Percentiles rank a stretch among this genome's conserved stretches.
These are phyloP conservation scores for Cheilosia vulpina DNA, from an alignment of 2,888 invertebrate species.

Conservation along the genomic window DNA sequence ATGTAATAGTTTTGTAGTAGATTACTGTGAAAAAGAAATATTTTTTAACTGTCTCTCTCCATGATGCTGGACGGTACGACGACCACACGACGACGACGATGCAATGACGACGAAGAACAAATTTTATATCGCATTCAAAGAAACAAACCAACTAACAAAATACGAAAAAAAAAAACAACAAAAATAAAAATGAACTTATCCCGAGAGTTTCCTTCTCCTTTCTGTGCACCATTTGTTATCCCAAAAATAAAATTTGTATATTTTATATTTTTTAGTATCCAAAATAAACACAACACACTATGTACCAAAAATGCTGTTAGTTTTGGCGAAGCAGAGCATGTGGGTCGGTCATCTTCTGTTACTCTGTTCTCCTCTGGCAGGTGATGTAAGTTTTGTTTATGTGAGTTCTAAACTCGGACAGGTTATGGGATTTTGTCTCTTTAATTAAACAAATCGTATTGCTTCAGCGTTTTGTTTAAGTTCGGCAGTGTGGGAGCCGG, in stretches of 20 bases:
- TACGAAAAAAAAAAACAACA: background rate
- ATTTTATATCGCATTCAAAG: slow-evolving; percentile 69
- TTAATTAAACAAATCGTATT: no score
- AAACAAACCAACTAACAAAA: slow-evolving; percentile 4
- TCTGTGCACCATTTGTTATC: slow-evolving; percentile 72
- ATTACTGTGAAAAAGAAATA: slow-evolving; percentile 41
- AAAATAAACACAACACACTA: slow-evolving; percentile 75
- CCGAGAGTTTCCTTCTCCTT: slow-evolving; percentile 44
- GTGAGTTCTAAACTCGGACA: no score
- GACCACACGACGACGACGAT: slow-evolving; percentile 66
- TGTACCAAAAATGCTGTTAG: slow-evolving; percentile 57
- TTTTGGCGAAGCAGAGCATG: no score
- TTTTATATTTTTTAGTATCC: slow-evolving; percentile 75
- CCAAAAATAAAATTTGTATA: slow-evolving; percentile 74
- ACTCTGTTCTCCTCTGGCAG: no score
- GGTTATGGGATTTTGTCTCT: no score
- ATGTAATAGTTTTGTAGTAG: slow-evolving; percentile 66
- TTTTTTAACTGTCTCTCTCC: slow-evolving; percentile 38
- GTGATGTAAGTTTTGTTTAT: no score
- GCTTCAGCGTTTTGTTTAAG: no score
- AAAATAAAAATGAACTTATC: slow-evolving; percentile 23
- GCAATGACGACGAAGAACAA: slow-evolving; percentile 64
- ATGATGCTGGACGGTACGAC: slow-evolving; percentile 48
- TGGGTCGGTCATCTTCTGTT: no score
- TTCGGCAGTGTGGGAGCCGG: no score